Base-by-base conservation (phyloP, 1,140 invertebrate genomes). In the Solenopsis fugax region DNA sequence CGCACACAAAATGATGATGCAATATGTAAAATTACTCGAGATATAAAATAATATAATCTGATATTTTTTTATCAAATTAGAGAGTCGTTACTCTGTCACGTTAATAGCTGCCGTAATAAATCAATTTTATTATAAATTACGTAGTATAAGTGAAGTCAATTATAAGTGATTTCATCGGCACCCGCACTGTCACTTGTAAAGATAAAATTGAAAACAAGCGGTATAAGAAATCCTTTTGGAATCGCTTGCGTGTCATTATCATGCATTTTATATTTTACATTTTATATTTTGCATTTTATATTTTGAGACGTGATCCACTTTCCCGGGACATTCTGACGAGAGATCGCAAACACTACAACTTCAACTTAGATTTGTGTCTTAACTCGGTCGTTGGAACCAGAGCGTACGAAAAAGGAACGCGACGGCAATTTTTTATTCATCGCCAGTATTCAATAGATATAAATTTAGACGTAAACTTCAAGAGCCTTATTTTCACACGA, bases 251-350 rank as follows among this genome's bases (percentile, higher is more conserved):
- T 81, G 65, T 72, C 48, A 50, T 77, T 41, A 37, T 85, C 41
- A 60, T 76, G 41, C 56, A 78, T 77, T 85, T 77, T 77, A 85
- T 48, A 73, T 81, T 71, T 81, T 45, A 81, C 48, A 24, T 56
- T n/a, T n/a, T n/a, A n/a, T n/a, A n/a, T n/a, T n/a, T n/a, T 76
- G 41, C 56, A 78, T 77, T 85, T 77, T 77, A 85, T 48, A 73
- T 81, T 71, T 81, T 45, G 34, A 29, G 4, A 41, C 29, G n/a
- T 54, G 48, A 7, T 37, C 41, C 24, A 54, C 21, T 81, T 71
- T 41, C 16, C 2, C 13, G 21, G 50, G 56, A 81, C 41, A 71
- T 72, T 13, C 37, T 58, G 34, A 81, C 48, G 64, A 65, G 24
- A 65, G 45, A 80, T 6, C 6, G 24, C 65, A 13, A 21, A 13